phyloP scores from a whole-genome alignment of 2,797 vertebrate species.

The Cacajao melanocephalus region DNA sequence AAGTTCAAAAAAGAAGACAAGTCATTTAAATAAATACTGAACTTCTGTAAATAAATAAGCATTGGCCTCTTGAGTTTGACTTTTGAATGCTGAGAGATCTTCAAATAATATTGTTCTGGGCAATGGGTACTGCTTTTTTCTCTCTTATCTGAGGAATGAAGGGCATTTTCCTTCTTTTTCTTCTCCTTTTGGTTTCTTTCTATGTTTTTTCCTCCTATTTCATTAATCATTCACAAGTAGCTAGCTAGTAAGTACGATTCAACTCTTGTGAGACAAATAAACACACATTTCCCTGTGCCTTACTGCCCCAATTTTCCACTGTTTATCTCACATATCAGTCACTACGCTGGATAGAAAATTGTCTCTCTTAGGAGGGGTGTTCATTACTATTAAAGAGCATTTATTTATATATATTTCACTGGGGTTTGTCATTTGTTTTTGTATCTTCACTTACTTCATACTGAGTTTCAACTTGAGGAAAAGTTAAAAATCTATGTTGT shows the following conservation, averaged over 20 bases:
- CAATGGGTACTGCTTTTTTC: background rate
- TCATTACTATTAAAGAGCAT: background rate
- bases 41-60: constrained; percentile 62
- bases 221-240: constrained; percentile 57
- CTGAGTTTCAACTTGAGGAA: background rate
- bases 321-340: background rate
- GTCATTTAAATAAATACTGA: constrained; percentile 49
- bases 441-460: background rate
- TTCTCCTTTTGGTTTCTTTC: background rate
- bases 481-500: background rate
- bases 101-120: background rate
- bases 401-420: background rate
- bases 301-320: background rate
- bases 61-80: constrained; percentile 8
- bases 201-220: background rate
- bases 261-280: background rate
- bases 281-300: background rate
- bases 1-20: constrained; percentile 40
- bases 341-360: background rate
- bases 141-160: background rate
- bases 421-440: constrained; percentile 12
- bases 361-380: background rate
- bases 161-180: background rate
- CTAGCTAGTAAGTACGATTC: constrained; percentile 25
- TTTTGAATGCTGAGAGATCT: constrained; percentile 14